phyloP scores from a whole-genome alignment of 1,140 invertebrate species.

The Apis cerana region DNA sequence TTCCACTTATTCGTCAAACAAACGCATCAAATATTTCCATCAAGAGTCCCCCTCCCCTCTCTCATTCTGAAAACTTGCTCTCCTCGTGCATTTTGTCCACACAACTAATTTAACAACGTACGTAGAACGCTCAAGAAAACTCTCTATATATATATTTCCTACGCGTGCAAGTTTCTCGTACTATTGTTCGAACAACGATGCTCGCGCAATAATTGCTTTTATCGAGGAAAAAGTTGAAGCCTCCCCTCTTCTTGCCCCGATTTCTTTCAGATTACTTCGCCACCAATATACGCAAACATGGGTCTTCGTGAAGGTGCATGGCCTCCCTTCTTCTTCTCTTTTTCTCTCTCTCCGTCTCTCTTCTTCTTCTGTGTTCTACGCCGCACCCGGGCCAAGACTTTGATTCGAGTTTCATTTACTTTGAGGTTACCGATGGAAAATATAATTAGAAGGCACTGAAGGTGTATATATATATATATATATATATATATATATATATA shows the following conservation, averaged over 20 bases:
- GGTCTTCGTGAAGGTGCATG: not conserved
- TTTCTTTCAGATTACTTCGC: slow-evolving; percentile 47
- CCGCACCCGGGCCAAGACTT: slow-evolving; percentile 48
- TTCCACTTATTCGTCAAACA: not conserved
- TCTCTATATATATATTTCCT: not conserved
- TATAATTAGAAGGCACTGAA: slow-evolving; percentile 65
- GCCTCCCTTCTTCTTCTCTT: not conserved
- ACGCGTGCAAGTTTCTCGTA: not conserved
- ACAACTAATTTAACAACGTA: not conserved
- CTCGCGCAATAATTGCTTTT: slow-evolving; percentile 18
- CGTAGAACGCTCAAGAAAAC: not conserved
- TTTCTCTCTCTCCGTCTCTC: slow-evolving; percentile 45
- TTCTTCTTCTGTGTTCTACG: slow-evolving; percentile 3
- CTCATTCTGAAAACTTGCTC: not conserved
- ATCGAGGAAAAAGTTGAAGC: not conserved
- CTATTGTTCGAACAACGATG: not conserved
- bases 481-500: not conserved
- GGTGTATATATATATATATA: not conserved
- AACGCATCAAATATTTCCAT: not conserved
- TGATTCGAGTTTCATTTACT: slow-evolving; percentile 69
- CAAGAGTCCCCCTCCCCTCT: too few species aligned
- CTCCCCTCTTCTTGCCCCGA: not conserved
- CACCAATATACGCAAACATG: slow-evolving; percentile 29
- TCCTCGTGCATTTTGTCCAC: not conserved
- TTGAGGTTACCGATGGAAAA: slow-evolving; percentile 57